phyloP scores from a whole-genome alignment of 2,888 invertebrate species.

The Eurytoma adleriae region DNA sequence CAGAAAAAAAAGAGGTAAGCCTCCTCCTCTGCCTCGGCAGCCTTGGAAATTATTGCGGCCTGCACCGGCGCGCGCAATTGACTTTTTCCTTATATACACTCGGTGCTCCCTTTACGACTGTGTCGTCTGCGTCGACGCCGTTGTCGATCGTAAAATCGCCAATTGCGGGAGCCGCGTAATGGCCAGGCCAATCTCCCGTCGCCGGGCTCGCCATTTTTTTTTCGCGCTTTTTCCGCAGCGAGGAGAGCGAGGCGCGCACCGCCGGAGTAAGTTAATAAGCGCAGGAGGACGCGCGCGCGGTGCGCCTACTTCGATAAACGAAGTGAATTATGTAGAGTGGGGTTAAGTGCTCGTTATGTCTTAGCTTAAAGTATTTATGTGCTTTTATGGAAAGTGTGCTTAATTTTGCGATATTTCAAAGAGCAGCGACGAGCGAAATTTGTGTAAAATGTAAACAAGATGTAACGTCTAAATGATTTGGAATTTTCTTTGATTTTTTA shows the following conservation, averaged over 20 bases:
- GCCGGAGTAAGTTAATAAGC: no score
- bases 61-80: conserved; percentile 8
- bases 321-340: no score
- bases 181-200: conserved; percentile 1
- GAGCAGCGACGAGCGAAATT: no score
- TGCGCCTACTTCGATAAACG: no score
- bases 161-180: conserved; percentile 32
- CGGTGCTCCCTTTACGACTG: not conserved
- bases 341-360: no score
- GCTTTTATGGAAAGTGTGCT: no score
- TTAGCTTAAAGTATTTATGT: no score
- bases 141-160: conserved; percentile 49
- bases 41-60: conserved; percentile 11
- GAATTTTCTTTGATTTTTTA: no score
- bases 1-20: not conserved
- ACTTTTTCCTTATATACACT: conserved; percentile 16
- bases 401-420: no score
- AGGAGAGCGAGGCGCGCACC: not conserved
- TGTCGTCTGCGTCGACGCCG: conserved; percentile 36
- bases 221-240: not conserved
- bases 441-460: no score
- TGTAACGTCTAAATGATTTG: no score
- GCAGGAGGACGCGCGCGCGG: no score
- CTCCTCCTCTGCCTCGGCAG: not conserved
- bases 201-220: not conserved